A percentile compares a stretch with the other conserved stretches of the same genome.
Evolutionary conservation across 2,797 vertebrate genomes (phyloP).

Genomic region (Fratercula arctica): DNA sequence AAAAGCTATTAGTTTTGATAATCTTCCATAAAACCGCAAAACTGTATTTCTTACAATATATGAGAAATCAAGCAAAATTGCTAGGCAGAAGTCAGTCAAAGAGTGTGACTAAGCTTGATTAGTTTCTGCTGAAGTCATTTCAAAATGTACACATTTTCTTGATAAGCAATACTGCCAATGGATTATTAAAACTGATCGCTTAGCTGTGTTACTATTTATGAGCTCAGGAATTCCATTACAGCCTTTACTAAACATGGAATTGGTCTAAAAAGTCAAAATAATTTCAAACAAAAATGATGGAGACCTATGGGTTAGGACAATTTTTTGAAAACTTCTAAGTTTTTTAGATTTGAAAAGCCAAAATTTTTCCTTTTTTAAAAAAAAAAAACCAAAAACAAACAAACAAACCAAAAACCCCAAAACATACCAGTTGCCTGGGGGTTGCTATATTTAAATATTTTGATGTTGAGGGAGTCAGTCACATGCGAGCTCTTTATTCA

Average conservation of each 20-base stretch:
- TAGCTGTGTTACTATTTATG: not conserved
- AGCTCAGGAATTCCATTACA: not conserved
- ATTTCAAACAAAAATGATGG: not conserved
- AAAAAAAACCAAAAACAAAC: not conserved
- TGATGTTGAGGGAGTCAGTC: not conserved
- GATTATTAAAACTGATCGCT: not conserved
- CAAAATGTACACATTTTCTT: not conserved
- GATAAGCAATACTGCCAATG: not conserved
- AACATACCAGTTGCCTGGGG: not conserved
- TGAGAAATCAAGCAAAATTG: not conserved
- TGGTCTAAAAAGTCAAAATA: not conserved
- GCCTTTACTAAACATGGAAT: not conserved
- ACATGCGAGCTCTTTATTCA: not conserved
- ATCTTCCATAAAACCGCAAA: constrained; percentile 4
- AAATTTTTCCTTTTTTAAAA: not conserved
- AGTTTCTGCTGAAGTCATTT: constrained; percentile 7
- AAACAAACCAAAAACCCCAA: no score
- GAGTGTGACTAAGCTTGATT: constrained; percentile 15
- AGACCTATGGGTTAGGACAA: not conserved
- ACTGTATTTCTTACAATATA: not conserved
- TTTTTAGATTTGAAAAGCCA: not conserved
- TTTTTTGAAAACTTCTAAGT: not conserved
- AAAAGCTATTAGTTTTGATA: constrained; percentile 22
- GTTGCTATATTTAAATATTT: not conserved
- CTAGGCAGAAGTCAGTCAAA: not conserved